Base-by-base conservation (phyloP, 2,113 vertebrate genomes). In the Ceratotherium simum region DNA sequence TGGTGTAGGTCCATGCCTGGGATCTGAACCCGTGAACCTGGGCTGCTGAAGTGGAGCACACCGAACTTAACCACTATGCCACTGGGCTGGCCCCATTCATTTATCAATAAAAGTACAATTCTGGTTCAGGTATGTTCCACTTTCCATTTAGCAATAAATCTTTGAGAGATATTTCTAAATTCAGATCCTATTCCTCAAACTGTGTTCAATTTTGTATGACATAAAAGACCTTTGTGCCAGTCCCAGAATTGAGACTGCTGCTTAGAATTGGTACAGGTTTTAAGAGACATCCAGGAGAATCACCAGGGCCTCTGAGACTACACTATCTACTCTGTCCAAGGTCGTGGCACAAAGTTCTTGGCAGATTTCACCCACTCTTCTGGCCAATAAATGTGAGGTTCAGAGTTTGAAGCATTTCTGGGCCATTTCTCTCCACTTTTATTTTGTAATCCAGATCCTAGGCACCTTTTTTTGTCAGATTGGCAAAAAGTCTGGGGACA, bases 371-470 rank as follows among this genome's bases (percentile, higher is more conserved):
- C 18, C 39, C 13, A 58, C n/a, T 60, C 46, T 80, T 27, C 33
- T 94, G 87, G 87, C 69, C 90, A 79, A 56, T 95, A 87, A 86
- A 90, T 64, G 46, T 87, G 27, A 79, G 78, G 72, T 65, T 72
- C 16, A 69, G 73, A 36, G 11, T 60, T 73, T 92, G 21, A 82
- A 90, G n/a, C 64, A 51, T 83, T 96, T 91, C 72, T 75, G 29
- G 25, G 31, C 31, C 65, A 17, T 69, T 62, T 92, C 64, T 92
- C 36, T 91, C 60, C 16, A 81, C 21, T 51, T 93, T 96, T 67
- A 90, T 90, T 90, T 94, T 96, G 46, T 48, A 31, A 84, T 94
- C 64, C 56, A 79, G 39, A 83, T 70, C 42, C 46, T 29, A 31
- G 27, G 29, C 17, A 67, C 82, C 9, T 91, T 97, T 91, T 94